phyloP scores from a whole-genome alignment of 2,797 vertebrate species.

The Centropyge bicolor region DNA sequence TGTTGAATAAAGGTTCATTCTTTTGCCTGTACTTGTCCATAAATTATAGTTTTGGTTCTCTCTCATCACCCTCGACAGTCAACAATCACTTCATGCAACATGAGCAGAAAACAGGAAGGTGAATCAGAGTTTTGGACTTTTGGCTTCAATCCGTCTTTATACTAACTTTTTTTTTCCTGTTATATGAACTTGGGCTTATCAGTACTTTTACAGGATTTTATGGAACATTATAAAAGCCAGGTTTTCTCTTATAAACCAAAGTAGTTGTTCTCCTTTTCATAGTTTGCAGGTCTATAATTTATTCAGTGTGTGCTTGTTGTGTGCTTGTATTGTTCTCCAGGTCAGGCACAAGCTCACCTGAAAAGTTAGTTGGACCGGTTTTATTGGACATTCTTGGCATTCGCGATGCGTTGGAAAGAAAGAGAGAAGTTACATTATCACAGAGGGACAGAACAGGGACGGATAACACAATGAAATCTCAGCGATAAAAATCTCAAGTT shows the following conservation, averaged over 20 bases:
- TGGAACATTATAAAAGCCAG: neutral
- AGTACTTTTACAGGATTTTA: neutral
- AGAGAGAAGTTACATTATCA: neutral
- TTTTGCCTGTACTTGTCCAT: neutral
- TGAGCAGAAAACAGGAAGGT: slow-evolving; percentile 57
- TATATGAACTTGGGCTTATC: neutral
- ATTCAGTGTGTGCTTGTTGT: neutral
- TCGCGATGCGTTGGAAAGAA: neutral
- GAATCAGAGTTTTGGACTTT: slow-evolving; percentile 46
- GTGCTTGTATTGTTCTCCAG: slow-evolving; percentile 18
- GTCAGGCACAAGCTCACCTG: slow-evolving; percentile 11
- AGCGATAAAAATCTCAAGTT: neutral
- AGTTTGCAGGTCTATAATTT: neutral
- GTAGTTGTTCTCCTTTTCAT: neutral
- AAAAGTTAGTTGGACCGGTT: slow-evolving; percentile 15
- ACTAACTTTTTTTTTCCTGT: slow-evolving; percentile 17
- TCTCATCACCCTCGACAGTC: neutral
- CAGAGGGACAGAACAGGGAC: neutral
- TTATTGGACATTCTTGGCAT: slow-evolving; percentile 14
- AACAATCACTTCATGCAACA: slow-evolving; percentile 16
- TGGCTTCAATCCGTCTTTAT: slow-evolving; percentile 10
- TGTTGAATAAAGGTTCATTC: neutral
- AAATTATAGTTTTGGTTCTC: slow-evolving; percentile 22
- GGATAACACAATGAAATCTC: neutral
- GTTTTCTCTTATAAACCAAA: neutral